phyloP scores from a whole-genome alignment of 2,888 invertebrate species.

The Stegophylla sp. region DNA sequence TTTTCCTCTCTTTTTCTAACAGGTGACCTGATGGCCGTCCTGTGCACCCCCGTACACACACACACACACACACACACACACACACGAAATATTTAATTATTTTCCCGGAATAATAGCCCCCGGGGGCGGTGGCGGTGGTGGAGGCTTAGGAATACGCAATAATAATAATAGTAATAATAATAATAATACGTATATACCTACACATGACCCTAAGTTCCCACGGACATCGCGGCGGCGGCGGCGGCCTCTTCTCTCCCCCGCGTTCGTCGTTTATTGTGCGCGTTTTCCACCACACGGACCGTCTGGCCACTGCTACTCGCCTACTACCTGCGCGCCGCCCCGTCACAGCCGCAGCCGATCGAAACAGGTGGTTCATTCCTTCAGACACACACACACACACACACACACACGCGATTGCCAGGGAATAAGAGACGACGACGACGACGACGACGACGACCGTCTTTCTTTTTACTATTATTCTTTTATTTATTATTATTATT shows the following conservation, averaged over 20 bases:
- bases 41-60: background rate
- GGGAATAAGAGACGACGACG: constrained; percentile 52
- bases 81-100: constrained; percentile 52
- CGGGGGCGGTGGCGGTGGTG: background rate
- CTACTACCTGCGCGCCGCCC: constrained; percentile 9
- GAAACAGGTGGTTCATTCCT: constrained; percentile 56
- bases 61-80: background rate
- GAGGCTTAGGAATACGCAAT: constrained; percentile 38
- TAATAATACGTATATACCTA: background rate
- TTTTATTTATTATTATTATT: constrained; percentile 11
- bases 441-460: too few species aligned
- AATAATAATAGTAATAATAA: constrained; percentile 34
- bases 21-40: constrained; percentile 47
- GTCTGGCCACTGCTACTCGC: constrained; percentile 40
- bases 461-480: constrained; percentile 13
- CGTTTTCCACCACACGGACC: constrained; percentile 49
- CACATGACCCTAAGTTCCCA: constrained; percentile 56
- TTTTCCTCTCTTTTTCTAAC: constrained; percentile 19
- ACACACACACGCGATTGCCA: constrained; percentile 20
- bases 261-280: constrained; percentile 41
- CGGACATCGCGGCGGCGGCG: constrained; percentile 39
- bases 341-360: constrained; percentile 10
- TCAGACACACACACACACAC: constrained; percentile 26
- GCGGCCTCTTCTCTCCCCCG: constrained; percentile 32
- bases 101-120: constrained; percentile 50